Percentiles rank a stretch among this genome's conserved stretches.
phyloP scores from a whole-genome alignment of 2,797 vertebrate genomes.

The Euphonia xanthogaster region DNA sequence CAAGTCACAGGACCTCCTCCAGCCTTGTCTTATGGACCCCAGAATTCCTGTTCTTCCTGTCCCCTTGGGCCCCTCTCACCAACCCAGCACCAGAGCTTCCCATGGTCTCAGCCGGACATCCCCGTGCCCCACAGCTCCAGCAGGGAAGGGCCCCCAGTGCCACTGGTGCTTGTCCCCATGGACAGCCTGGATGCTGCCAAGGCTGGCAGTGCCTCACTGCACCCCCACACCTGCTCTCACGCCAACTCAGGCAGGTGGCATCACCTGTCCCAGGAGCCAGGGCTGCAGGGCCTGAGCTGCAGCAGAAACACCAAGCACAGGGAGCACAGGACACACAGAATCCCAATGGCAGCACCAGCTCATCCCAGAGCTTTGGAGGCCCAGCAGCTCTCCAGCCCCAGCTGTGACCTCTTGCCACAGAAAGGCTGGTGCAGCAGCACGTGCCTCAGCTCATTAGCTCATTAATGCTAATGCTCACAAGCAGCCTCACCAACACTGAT shows the following conservation, averaged over 20 bases:
- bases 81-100: neutral
- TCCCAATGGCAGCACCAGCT: rapidly evolving
- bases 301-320: neutral
- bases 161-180: rapidly evolving
- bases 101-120: neutral
- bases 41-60: neutral
- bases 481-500: neutral
- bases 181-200: neutral
- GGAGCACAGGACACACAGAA: neutral
- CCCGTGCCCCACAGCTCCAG: rapidly evolving
- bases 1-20: neutral
- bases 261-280: neutral
- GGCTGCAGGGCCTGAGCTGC: neutral
- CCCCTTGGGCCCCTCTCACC: neutral
- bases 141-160: neutral
- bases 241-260: neutral
- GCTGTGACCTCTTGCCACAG: neutral
- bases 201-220: neutral
- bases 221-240: neutral
- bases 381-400: neutral
- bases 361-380: neutral
- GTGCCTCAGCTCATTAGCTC: neutral
- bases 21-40: neutral
- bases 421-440: neutral
- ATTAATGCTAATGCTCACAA: neutral